Evolutionary conservation across 2,797 vertebrate species (phyloP).

Genomic region (Cheirogaleus major): DNA sequence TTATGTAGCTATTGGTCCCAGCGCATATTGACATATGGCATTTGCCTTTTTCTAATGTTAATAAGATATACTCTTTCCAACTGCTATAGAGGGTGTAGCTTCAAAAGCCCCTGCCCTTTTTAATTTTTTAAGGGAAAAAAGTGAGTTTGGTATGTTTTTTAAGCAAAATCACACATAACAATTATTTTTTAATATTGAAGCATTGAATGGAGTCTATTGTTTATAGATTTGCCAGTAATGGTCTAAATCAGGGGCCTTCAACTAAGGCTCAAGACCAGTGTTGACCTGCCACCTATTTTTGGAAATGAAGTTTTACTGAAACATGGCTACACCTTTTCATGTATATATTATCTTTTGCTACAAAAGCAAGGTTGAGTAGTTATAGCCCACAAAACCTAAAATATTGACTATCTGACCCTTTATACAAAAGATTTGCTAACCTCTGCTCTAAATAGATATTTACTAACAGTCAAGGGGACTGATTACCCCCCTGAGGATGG

Average conservation of each 20-base stretch:
- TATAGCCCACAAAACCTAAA: neutral
- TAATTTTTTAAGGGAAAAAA: constrained; percentile 15
- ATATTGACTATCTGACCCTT: neutral
- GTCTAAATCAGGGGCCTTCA: neutral
- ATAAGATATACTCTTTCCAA: neutral
- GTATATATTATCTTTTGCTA: neutral
- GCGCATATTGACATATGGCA: neutral
- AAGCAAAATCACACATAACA: neutral
- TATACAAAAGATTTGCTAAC: neutral
- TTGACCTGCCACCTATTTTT: neutral
- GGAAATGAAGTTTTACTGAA: neutral
- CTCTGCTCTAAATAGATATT: neutral
- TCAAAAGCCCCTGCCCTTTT: neutral
- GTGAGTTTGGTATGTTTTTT: neutral
- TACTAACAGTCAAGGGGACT: neutral
- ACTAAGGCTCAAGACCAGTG: neutral
- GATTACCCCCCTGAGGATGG: neutral
- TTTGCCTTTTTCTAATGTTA: neutral
- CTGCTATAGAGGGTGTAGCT: neutral
- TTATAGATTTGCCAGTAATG: neutral
- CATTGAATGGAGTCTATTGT: neutral
- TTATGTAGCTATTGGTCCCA: neutral
- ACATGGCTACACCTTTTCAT: neutral
- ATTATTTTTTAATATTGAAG: constrained; percentile 25
- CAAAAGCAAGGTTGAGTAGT: neutral